Base-by-base conservation (phyloP, 2,113 vertebrate genomes). In the Chloropsis cyanopogon region DNA sequence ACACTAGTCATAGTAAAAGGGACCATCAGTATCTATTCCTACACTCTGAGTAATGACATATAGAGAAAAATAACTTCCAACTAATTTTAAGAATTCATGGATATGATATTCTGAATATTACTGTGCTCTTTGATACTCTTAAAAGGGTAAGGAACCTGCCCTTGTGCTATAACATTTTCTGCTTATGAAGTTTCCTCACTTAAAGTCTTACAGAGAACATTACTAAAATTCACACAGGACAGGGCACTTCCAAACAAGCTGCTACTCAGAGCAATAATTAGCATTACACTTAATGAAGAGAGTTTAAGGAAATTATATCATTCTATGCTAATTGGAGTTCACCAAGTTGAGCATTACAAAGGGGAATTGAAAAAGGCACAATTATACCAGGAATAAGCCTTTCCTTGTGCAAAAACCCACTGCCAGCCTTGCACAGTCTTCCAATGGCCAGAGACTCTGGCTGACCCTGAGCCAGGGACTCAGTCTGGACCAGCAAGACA, bases 381-480 rank as follows among this genome's bases (percentile, higher is more conserved):
- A 93, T 82, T 91, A 82, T 70, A 90, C 68, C n/a, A 61, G 11
- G 39, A 86, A 86, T 24, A 88, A 85, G 59, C 59, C 47, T 44
- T 83, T 82, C 7, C 19, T 7, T 14, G 82, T 3, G 28, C 57
- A 24, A 25, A 86, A 86, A 29, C 72, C 61, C 25, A 13, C 80
- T 65, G 71, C 47, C 93, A 91, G 84, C 79, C 84, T 86, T 20
- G 82, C 41, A 10, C 12, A 72, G 82, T 66, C 70, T 79, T 63
- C 44, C 60, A 63, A 21, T 6, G 61, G 69, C 46, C 7, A 68
- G 71, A 12, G 35, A n/a, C n/a, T 12, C 49, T 2, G 5, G 37
- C 56, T 63, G 66, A 5, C 9, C 24, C 54, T 17, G 6, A 8
- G 2, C 63, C 50, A 31, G 12, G 2, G 15, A 26, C n/a, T 60